Evolutionary conservation across 2,113 vertebrate genomes (phyloP).

Genomic region (Emydura subglobosa): DNA sequence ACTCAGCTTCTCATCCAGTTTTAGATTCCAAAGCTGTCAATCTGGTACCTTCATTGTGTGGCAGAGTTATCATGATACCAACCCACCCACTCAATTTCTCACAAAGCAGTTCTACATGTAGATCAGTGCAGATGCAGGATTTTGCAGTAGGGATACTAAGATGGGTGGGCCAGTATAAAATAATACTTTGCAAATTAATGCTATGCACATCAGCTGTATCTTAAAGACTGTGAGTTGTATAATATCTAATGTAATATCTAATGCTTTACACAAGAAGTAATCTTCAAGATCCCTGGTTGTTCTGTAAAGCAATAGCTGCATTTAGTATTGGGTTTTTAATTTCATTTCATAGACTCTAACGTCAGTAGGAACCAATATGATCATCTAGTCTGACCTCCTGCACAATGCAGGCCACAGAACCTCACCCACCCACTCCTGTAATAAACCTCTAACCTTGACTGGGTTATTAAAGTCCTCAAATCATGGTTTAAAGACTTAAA

Average conservation of each 20-base stretch:
- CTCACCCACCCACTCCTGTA: too few species aligned
- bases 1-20: neutral
- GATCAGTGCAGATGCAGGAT: accelerated
- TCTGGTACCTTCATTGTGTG: neutral
- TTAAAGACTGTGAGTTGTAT: neutral
- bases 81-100: neutral
- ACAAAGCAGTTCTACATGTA: accelerated
- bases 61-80: neutral
- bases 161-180: neutral
- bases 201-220: neutral
- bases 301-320: neutral
- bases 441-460: too few species aligned
- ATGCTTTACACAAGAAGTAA: neutral
- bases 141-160: neutral
- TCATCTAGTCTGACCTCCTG: too few species aligned
- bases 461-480: too few species aligned
- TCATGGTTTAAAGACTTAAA: too few species aligned
- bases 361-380: too few species aligned
- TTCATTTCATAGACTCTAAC: too few species aligned
- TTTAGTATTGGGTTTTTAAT: neutral
- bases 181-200: neutral
- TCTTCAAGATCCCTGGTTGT: neutral
- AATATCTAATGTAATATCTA: neutral
- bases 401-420: too few species aligned
- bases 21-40: neutral